A percentile compares a stretch with the other conserved stretches of the same genome.
Evolutionary conservation across 2,797 vertebrate genomes (phyloP).

Genomic region (Poeciliopsis infans): DNA sequence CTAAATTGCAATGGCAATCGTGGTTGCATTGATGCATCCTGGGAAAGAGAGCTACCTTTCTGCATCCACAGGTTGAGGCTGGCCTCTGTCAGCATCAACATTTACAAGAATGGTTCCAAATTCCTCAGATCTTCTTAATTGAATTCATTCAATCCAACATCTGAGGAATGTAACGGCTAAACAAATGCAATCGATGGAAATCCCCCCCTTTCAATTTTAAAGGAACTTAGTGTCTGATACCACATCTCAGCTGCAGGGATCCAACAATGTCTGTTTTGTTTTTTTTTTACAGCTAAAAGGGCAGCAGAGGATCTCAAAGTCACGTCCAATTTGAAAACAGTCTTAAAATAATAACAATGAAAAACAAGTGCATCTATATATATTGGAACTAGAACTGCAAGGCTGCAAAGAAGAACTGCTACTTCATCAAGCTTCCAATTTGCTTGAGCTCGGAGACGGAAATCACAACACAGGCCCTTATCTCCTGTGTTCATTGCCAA

Average conservation of each 20-base stretch:
- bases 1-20: neutral
- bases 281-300: neutral
- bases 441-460: constrained; percentile 56
- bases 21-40: neutral
- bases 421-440: constrained; percentile 65
- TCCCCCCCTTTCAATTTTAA: neutral
- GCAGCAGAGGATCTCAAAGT: neutral
- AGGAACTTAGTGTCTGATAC: neutral
- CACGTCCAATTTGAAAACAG: neutral
- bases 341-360: neutral
- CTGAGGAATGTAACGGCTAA: neutral
- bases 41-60: neutral
- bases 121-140: neutral
- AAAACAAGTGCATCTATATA: neutral
- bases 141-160: neutral
- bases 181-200: neutral
- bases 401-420: constrained; percentile 62
- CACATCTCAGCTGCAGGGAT: neutral
- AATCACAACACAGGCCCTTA: constrained; percentile 64
- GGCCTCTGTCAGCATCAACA: neutral
- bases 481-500: constrained; percentile 59
- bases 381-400: constrained; percentile 9
- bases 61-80: neutral
- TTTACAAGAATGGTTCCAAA: neutral
- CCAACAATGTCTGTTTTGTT: neutral